A percentile compares a stretch with the other conserved stretches of the same genome.
Conservation (phyloP, 2,797 vertebrate species). For the Hemibagrus guttatus region DNA sequence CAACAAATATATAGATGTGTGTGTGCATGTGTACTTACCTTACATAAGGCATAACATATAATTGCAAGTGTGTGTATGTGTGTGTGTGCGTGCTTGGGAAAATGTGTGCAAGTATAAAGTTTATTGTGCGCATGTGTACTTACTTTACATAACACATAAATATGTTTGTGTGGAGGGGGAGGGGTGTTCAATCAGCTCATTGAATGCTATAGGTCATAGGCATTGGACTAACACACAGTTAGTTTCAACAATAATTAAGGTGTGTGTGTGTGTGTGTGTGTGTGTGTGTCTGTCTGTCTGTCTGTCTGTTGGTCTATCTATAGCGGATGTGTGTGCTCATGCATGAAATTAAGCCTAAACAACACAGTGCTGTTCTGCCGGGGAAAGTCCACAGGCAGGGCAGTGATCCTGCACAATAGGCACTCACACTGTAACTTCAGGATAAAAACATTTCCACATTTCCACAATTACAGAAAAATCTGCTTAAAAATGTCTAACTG, state of each 20-base stretch:
- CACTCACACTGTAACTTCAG: slow-evolving; percentile 16
- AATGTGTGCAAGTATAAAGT: no score
- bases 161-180: no score
- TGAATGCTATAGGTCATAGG: not conserved
- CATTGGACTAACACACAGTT: not conserved
- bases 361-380: slow-evolving; percentile 11
- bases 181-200: not conserved
- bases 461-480: slow-evolving; percentile 1
- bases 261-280: slow-evolving; percentile 6
- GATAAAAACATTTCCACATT: slow-evolving; percentile 4
- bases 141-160: no score
- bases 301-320: not conserved
- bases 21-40: no score
- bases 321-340: slow-evolving; percentile 7
- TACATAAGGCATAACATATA: no score
- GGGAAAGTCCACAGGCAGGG: slow-evolving; percentile 36
- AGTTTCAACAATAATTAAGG: not conserved
- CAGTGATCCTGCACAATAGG: slow-evolving; percentile 23
- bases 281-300: not conserved
- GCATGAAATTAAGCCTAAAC: slow-evolving; percentile 38
- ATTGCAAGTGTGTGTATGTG: not conserved
- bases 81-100: no score
- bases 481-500: not conserved
- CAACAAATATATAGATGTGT: no score
- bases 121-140: no score